Base-by-base conservation (phyloP, 2,888 invertebrate species). In the Notodonta dromedarius region DNA sequence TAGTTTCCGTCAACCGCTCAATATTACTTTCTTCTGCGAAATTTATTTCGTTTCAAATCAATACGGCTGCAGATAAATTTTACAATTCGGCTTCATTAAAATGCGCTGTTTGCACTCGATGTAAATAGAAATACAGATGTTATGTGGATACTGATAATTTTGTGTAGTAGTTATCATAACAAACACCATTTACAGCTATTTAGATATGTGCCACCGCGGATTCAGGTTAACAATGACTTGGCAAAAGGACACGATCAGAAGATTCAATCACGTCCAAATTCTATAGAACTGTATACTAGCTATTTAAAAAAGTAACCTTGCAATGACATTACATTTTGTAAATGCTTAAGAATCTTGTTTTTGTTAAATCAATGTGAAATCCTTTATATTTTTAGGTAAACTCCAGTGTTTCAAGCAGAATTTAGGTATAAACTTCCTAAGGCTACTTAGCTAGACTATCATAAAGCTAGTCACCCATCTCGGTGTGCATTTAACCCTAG, bases 11-110 rank as follows among this genome's bases (percentile, higher is more conserved):
- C 72, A 69, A 56, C 67, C 69, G 66, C 67, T 73, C 66, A 64
- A 68, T 59, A 61, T 60, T 42, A 73, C 82, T 84, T 85, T 85
- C 85, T 76, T 82, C 63, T 56, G 75, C 69, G 78, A 81, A 79
- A 80, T 77, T 72, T 69, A 64, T 66, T 76, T 74, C 64, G 76
- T 78, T 77, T 71, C 71, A 67, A 75, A 77, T 77, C 76, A 72
- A 73, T 61, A 62, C 52, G 35, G 50, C 32, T 12, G 3, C 54
- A 57, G 57, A 62, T 65, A 67, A 63, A 62, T 56, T 59, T 62
- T 58, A 56, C 44, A 13, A 42, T 51, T 59, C 7, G 51, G 51
- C 50, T 65, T 72, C 58, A 46, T 64, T 60, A 59, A 69, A 32
- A 52, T 8, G 52, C 32, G 35, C 13, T 4, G 52, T 52, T 32